Evolutionary conservation across 1,140 invertebrate genomes (phyloP), one percentile per base, ranked within the genome.

Genomic region (Trichogramma pretiosum): DNA sequence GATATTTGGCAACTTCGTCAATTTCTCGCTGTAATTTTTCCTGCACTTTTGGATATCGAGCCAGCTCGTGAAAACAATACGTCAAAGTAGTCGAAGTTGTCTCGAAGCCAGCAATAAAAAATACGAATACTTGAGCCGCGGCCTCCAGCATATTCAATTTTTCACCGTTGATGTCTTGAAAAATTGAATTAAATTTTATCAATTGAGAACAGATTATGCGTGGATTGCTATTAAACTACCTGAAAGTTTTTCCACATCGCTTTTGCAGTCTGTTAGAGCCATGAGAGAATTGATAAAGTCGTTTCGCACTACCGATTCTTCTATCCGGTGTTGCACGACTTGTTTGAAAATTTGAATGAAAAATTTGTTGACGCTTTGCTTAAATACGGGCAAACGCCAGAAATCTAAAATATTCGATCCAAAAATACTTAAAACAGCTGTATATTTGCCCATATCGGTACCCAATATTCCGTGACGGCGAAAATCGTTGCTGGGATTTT

Each of bases 251-350:
- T 41, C 19, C 11, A 21, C n/a, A 13, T 23, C 24, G 11, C 46
- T 17, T 14, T 40, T 18, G 43, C 49, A 60, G 57, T 64, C 56
- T 35, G 52, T 59, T 22, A 67, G 21, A 13, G 61, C 38, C 23
- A 68, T 59, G 33, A 68, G 40, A 1, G 61, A 28, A 23, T 68
- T 53, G 11, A 67, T 33, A 35, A 70, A 63, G 53, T 70, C 68
- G 1, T 67, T 62, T 28, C 64, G 40, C 0, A 40, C 26, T 1
- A 66, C 35, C 23, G 61, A 57, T 40, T 62, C 62, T 34, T 53
- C 41, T 21, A 60, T 33, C 14, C 64, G 39, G 32, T 56, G 56
- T 7, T 59, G 24, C 7, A 68, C 46, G 0, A 57, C 55, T 5
- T 58, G 46, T 33, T 48, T 33, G 11, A 70, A 52, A 0, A 55